phyloP scores from a whole-genome alignment of 2,113 vertebrate genomes.

The Scortum barcoo region DNA sequence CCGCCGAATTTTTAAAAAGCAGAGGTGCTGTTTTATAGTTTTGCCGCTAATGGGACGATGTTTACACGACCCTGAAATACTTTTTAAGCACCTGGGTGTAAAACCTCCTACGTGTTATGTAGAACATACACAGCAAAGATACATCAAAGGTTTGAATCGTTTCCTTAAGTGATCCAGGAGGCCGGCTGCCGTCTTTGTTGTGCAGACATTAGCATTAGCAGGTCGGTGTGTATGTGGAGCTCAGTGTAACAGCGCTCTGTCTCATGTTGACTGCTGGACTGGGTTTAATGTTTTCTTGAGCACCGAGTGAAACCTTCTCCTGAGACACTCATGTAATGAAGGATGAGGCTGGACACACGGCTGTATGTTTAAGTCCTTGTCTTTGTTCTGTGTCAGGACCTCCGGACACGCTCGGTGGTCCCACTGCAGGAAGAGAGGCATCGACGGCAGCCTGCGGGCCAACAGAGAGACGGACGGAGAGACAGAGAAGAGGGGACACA shows the following conservation, averaged over 20 bases:
- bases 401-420: conserved; percentile 84
- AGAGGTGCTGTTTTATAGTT: no score
- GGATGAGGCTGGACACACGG: no score
- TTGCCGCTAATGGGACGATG: no score
- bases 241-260: not conserved
- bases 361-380: not conserved
- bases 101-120: not conserved
- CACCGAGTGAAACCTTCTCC: not conserved
- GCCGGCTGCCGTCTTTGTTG: conserved; percentile 1
- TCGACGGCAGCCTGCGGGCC: conserved; percentile 85
- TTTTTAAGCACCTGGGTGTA: no score
- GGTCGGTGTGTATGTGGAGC: not conserved
- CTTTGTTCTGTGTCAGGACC: conserved; percentile 66
- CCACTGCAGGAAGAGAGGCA: conserved; percentile 88
- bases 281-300: no score
- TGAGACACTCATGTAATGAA: not conserved
- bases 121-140: no score
- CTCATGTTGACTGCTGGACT: not conserved
- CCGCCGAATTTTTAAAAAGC: no score
- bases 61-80: not conserved
- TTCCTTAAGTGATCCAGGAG: not conserved
- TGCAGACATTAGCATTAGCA: not conserved
- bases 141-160: no score
- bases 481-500: not conserved
- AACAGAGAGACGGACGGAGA: conserved; percentile 36